Evolutionary conservation across 53 echinoderm and acorn worm species (phyloP).

Genomic region (Holothuria scabra): DNA sequence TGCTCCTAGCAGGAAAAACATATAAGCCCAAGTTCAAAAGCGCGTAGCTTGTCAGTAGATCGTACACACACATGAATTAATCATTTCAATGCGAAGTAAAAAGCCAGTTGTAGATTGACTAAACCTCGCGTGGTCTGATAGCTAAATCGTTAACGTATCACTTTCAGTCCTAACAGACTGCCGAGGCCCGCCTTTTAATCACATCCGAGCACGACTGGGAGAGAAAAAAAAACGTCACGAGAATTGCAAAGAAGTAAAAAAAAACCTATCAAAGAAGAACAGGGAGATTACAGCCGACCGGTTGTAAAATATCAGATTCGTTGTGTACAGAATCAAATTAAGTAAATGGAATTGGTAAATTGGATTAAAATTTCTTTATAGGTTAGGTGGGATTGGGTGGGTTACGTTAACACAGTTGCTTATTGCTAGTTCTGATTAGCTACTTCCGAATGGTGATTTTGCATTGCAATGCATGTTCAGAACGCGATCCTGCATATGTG

Average conservation of each 20-base stretch:
- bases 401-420: neutral
- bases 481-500: too few relatives aligned
- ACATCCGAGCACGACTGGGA: slow-evolving; percentile 25
- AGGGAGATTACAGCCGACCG: slow-evolving; percentile 33
- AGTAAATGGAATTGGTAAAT: slow-evolving; percentile 51
- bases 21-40: slow-evolving; percentile 41
- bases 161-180: slow-evolving; percentile 19
- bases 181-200: slow-evolving; percentile 47
- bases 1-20: slow-evolving; percentile 26
- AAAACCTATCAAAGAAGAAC: slow-evolving; percentile 8
- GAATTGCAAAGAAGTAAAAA: neutral
- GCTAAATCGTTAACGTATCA: slow-evolving; percentile 49
- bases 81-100: slow-evolving; percentile 36
- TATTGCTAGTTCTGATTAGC: neutral
- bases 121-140: slow-evolving; percentile 39
- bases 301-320: slow-evolving; percentile 26
- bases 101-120: slow-evolving; percentile 28
- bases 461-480: too few relatives aligned
- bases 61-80: slow-evolving; percentile 41
- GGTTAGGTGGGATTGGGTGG: slow-evolving; percentile 10
- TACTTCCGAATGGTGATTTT: too few relatives aligned
- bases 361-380: slow-evolving; percentile 50
- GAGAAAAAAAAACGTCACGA: neutral
- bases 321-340: slow-evolving; percentile 44
- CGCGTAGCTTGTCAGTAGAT: slow-evolving; percentile 37